Evolutionary conservation across 2,888 invertebrate genomes (phyloP).

Genomic region (Drosophila colorata): DNA sequence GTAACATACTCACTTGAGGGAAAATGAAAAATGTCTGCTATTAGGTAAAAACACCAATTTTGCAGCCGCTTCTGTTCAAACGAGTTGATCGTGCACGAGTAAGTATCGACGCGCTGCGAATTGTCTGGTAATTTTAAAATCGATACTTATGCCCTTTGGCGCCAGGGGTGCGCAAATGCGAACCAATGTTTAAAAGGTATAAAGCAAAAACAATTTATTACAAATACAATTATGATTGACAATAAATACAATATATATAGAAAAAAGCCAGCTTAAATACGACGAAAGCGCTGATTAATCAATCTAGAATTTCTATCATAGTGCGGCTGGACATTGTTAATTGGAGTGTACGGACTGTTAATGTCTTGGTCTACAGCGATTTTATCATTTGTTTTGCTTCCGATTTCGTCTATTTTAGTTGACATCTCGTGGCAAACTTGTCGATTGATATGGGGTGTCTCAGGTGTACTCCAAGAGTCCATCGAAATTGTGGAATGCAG

Average conservation of each 20-base stretch:
- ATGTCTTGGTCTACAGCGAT: not conserved
- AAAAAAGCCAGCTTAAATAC: conserved; percentile 14
- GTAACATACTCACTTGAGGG: conserved; percentile 28
- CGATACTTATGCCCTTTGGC: conserved; percentile 3
- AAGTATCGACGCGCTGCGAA: conserved; percentile 45
- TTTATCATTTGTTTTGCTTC: not conserved
- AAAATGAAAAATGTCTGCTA: conserved; percentile 7
- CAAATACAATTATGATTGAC: not conserved
- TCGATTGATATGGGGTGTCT: not conserved
- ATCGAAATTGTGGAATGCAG: conserved; percentile 22
- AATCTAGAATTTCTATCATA: conserved; percentile 26
- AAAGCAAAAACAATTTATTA: not conserved
- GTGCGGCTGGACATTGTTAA: conserved; percentile 5
- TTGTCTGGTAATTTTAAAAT: conserved; percentile 47
- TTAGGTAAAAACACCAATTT: conserved; percentile 1
- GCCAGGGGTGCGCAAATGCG: conserved; percentile 3
- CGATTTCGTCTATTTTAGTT: not conserved
- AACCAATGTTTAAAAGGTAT: not conserved
- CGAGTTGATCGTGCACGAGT: conserved; percentile 17
- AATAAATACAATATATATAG: not conserved
- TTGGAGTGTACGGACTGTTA: conserved; percentile 19
- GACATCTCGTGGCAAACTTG: not conserved
- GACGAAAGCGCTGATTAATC: conserved; percentile 31
- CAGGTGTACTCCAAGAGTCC: not conserved
- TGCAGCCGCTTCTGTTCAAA: conserved; percentile 35